Evolutionary conservation across 2,888 invertebrate genomes (phyloP).

Genomic region (Quadroppia sp.): DNA sequence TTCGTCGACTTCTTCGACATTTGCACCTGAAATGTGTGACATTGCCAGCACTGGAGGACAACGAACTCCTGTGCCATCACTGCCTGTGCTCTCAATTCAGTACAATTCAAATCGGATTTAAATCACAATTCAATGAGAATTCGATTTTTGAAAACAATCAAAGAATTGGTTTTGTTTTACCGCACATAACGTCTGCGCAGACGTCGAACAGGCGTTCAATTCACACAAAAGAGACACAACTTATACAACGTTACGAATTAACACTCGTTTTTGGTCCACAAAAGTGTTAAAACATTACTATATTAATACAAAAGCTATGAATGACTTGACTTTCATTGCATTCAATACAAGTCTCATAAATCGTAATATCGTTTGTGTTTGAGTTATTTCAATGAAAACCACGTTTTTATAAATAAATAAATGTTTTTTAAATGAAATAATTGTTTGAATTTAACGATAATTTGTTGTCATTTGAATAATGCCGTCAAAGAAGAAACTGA

Average conservation of each 20-base stretch:
- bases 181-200: constrained; percentile 16
- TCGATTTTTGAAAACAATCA: neutral
- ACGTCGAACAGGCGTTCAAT: neutral
- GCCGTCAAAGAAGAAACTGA: neutral
- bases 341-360: neutral
- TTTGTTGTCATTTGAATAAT: neutral
- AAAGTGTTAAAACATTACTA: neutral
- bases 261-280: neutral
- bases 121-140: neutral
- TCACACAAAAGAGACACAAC: neutral
- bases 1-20: constrained; percentile 37
- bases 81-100: too few relatives aligned
- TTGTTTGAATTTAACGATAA: neutral
- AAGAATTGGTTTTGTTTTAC: constrained; percentile 7
- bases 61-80: constrained; percentile 36
- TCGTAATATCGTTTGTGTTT: neutral
- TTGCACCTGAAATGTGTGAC: constrained; percentile 38
- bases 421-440: neutral
- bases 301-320: neutral
- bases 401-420: neutral
- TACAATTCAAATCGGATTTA: neutral
- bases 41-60: constrained; percentile 35
- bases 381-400: neutral
- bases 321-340: neutral
- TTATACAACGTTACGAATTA: neutral